Evolutionary conservation across 2,888 invertebrate species (phyloP).

Genomic region (Hypercompe scribonia): DNA sequence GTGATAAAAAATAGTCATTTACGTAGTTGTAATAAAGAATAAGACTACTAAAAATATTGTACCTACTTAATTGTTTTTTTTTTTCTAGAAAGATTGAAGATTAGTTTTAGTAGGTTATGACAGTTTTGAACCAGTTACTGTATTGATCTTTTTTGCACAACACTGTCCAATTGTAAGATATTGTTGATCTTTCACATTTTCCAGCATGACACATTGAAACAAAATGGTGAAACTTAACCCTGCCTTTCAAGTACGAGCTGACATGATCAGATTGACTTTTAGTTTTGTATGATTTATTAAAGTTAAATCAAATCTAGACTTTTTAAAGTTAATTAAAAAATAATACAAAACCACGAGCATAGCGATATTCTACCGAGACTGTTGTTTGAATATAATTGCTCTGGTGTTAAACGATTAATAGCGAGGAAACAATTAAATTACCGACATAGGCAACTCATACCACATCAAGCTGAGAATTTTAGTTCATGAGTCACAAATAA

Average conservation of each 20-base stretch:
- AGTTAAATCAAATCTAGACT: neutral
- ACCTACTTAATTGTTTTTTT: too few species aligned
- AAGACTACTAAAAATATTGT: too few species aligned
- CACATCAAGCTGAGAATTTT: neutral
- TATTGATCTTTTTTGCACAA: too few species aligned
- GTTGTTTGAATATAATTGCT: conserved; percentile 45
- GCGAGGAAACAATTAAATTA: conserved; percentile 57
- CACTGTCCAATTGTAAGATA: too few species aligned
- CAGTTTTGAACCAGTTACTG: too few species aligned
- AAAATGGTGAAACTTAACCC: neutral
- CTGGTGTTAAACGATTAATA: conserved; percentile 48
- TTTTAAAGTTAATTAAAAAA: neutral
- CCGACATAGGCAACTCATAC: conserved; percentile 49
- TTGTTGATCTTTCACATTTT: neutral
- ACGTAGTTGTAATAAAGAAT: neutral
- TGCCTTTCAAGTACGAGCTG: neutral
- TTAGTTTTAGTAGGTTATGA: too few species aligned
- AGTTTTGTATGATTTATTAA: neutral
- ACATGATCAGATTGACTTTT: neutral
- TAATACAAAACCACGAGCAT: conserved; percentile 15
- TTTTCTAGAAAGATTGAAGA: too few species aligned
- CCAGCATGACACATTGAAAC: neutral
- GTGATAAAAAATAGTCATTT: too few species aligned
- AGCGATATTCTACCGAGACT: conserved; percentile 25
- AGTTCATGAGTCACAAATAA: neutral